These are phyloP conservation scores for Zaprionus tsacasi DNA, from an alignment of 1,140 invertebrate genomes.

Conservation along the genomic window DNA sequence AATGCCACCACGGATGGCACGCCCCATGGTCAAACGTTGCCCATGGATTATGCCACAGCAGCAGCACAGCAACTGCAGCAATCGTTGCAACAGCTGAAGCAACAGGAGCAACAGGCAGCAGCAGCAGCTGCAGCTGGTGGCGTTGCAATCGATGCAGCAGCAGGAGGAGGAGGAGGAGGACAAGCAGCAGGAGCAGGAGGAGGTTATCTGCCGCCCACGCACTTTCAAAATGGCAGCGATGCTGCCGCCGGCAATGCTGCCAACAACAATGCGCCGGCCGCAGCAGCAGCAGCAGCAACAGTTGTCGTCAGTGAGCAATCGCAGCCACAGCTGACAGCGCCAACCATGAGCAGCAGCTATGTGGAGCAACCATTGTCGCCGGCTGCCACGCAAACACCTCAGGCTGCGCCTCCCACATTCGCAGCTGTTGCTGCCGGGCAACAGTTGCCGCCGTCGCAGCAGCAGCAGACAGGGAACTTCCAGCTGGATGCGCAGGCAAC, in stretches of 20 bases:
- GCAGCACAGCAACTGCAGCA: constrained; percentile 77
- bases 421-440: constrained; percentile 66
- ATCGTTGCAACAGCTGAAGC: constrained; percentile 74
- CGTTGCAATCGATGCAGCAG: constrained; percentile 37
- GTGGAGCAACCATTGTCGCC: constrained; percentile 63
- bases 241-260: constrained; percentile 5
- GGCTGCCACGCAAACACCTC: constrained; percentile 49
- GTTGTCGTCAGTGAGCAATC: constrained; percentile 45
- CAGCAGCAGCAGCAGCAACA: constrained; percentile 19
- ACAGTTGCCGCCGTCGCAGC: constrained; percentile 5
- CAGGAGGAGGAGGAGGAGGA: too few species aligned
- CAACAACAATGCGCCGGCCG: constrained; percentile 42
- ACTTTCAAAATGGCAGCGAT: constrained; percentile 70
- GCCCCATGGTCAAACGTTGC: constrained; percentile 58
- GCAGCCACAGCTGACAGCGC: constrained; percentile 24
- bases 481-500: constrained; percentile 58
- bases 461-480: constrained; percentile 37
- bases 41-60: constrained; percentile 74
- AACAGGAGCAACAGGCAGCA: constrained; percentile 60
- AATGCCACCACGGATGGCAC: constrained; percentile 38
- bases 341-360: constrained; percentile 52
- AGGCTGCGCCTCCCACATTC: constrained; percentile 54
- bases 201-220: constrained; percentile 84
- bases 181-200: constrained; percentile 26
- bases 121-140: constrained; percentile 14